These are phyloP conservation scores for Palythoa heliodiscus DNA, from an alignment of 92 coral and sea anemone species.

Conservation along the genomic window DNA sequence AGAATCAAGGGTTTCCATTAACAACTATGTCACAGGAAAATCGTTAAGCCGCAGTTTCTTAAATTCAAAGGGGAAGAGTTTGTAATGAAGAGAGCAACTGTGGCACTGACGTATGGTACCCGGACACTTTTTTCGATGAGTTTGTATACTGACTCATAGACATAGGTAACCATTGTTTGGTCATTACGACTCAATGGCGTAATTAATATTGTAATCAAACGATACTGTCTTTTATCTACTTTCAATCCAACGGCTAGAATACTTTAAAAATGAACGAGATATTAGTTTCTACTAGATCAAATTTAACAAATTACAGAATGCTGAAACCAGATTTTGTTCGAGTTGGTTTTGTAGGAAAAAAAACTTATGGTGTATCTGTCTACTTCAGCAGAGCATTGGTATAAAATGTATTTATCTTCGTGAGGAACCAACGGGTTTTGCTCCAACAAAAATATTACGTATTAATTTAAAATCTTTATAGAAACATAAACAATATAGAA, in stretches of 20 bases:
- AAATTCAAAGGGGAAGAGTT: not conserved
- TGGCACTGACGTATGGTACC: not conserved
- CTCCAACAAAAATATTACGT: not conserved
- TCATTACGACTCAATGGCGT: slow-evolving; percentile 17
- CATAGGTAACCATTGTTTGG: not conserved
- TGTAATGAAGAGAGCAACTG: not conserved
- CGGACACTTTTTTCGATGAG: not conserved
- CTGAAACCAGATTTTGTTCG: not conserved
- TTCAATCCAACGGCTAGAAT: not conserved
- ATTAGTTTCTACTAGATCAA: not conserved
- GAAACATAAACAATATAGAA: not conserved
- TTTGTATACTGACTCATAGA: not conserved
- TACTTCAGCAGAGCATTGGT: not conserved
- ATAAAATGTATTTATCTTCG: too few relatives aligned
- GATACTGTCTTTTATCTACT: slow-evolving; percentile 8
- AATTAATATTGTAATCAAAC: not conserved
- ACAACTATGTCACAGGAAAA: not conserved
- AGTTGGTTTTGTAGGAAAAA: not conserved
- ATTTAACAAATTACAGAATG: not conserved
- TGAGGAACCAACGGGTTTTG: not conserved
- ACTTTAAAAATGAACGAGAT: not conserved
- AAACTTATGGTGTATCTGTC: not conserved
- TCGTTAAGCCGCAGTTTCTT: not conserved
- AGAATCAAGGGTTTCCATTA: not conserved
- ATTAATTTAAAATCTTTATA: not conserved